Evolutionary conservation across 2,888 invertebrate species (phyloP).

Genomic region (Melanostoma scalare): DNA sequence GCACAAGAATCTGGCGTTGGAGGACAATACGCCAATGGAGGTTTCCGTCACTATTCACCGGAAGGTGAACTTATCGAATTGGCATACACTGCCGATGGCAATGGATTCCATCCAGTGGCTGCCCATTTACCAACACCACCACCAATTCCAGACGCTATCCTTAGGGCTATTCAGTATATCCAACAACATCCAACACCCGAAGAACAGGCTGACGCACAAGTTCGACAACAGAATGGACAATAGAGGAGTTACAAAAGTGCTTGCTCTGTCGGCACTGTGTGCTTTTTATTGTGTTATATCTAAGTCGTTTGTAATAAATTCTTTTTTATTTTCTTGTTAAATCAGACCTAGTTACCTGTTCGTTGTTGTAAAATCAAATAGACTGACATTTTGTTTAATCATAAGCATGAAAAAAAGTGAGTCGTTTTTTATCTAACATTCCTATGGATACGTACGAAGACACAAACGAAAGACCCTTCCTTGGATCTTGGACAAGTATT

Average conservation of each 20-base stretch:
- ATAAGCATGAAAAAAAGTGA: constrained; percentile 18
- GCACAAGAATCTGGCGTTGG: constrained; percentile 84
- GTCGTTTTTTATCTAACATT: constrained; percentile 10
- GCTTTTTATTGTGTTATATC: constrained; percentile 16
- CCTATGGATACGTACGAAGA: too few relatives aligned
- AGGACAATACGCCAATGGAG: constrained; percentile 81
- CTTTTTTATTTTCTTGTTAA: constrained; percentile 17
- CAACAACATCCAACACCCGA: constrained; percentile 78
- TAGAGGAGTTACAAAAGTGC: constrained; percentile 25
- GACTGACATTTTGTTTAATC: constrained; percentile 54
- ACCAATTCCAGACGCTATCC: constrained; percentile 78
- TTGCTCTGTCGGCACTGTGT: constrained; percentile 23
- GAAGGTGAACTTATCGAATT: constrained; percentile 77
- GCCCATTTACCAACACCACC: constrained; percentile 78
- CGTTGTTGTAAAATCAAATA: constrained; percentile 42
- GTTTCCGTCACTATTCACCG: constrained; percentile 77
- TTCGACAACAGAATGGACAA: constrained; percentile 43
- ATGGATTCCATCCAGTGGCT: constrained; percentile 78
- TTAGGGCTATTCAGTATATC: constrained; percentile 78
- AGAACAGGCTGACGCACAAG: constrained; percentile 75
- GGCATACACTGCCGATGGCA: constrained; percentile 77
- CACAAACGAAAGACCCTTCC: too few relatives aligned
- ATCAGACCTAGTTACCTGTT: constrained; percentile 48
- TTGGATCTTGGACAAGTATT: too few relatives aligned
- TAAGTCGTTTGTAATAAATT: constrained; percentile 24